Conservation (phyloP, 2,113 vertebrate species). For the Neolamprologus longior region DNA sequence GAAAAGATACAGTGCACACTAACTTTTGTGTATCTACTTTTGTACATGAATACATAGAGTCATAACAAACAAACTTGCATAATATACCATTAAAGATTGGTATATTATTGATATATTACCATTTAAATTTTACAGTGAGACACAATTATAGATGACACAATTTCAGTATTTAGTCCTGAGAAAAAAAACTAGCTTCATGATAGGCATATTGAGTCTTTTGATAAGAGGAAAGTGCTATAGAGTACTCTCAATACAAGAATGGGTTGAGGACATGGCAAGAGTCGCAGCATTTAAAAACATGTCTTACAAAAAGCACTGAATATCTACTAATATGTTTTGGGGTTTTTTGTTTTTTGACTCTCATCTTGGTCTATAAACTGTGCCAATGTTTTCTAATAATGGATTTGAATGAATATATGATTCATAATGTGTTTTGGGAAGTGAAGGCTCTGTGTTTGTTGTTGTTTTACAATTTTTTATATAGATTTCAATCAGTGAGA, state of each 20-base stretch:
- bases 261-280: not conserved
- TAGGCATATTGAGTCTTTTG: not conserved
- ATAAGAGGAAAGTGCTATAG: not conserved
- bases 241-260: not conserved
- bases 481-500: not conserved
- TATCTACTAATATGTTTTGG: not conserved
- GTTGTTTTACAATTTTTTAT: not conserved
- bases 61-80: not conserved
- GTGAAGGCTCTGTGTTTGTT: not conserved
- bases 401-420: not conserved
- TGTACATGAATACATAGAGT: not conserved
- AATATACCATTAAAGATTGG: not conserved
- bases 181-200: not conserved
- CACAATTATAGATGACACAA: not conserved
- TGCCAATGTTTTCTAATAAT: not conserved
- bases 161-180: not conserved
- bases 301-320: not conserved
- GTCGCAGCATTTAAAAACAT: not conserved
- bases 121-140: not conserved
- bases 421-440: not conserved
- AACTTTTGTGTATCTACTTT: not conserved
- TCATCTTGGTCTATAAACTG: not conserved
- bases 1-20: not conserved
- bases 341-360: rapidly evolving
- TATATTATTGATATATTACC: not conserved